Evolutionary conservation across 2,797 vertebrate genomes (phyloP).

Genomic region (Sandelia bainsii): DNA sequence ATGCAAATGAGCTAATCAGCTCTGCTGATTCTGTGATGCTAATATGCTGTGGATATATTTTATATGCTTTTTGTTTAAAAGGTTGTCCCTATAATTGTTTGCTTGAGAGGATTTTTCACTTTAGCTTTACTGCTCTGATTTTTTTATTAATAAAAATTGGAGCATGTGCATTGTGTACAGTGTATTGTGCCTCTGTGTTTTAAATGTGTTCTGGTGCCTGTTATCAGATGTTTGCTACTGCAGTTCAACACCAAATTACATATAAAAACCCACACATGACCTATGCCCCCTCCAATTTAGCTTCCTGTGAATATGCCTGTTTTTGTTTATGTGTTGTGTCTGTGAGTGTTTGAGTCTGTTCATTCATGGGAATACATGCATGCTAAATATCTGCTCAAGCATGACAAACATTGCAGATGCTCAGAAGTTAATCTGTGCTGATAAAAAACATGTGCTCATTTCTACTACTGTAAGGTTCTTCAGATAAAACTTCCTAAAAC

Average conservation of each 20-base stretch:
- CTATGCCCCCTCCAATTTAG: conserved; percentile 17
- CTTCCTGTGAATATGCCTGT: conserved; percentile 4
- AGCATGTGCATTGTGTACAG: not conserved
- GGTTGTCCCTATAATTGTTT: not conserved
- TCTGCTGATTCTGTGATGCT: not conserved
- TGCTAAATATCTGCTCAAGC: not conserved
- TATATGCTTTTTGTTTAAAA: conserved; percentile 3
- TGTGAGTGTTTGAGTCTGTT: not conserved
- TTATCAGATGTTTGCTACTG: conserved; percentile 16
- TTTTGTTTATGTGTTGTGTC: conserved; percentile 15
- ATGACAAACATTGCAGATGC: not conserved
- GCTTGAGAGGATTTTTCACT: not conserved
- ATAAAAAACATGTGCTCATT: not conserved
- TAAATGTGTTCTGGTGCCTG: not conserved
- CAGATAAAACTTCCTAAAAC: not conserved
- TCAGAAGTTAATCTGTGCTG: not conserved
- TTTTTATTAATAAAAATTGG: not conserved
- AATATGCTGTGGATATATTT: conserved; percentile 3
- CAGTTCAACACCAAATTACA: conserved; percentile 16
- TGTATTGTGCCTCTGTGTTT: not conserved
- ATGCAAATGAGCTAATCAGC: conserved; percentile 21
- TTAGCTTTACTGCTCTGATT: not conserved
- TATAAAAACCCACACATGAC: conserved; percentile 4
- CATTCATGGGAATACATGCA: conserved; percentile 13
- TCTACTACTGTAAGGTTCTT: not conserved